Base-by-base conservation (phyloP, 2,113 vertebrate genomes). In the Neolamprologus brichardi region DNA sequence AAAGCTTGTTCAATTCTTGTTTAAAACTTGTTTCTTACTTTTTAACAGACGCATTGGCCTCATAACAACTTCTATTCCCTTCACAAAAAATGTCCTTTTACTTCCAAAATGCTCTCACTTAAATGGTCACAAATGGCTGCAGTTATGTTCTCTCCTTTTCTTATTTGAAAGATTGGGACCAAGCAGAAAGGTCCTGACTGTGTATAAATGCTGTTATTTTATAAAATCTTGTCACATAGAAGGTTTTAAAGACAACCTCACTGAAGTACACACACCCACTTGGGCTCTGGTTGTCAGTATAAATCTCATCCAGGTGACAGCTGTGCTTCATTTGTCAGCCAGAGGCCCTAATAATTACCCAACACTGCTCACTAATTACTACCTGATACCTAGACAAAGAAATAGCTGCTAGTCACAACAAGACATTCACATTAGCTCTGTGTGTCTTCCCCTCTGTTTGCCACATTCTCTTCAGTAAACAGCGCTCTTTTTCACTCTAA, bases 351-450 rank as follows among this genome's bases (percentile, higher is more conserved):
- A 52, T 92, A 93, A 93, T 93, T 90, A 84, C 85, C 87, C 54
- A 84, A 92, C 54, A 84, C 83, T 64, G 79, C 81, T 86, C 81
- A 67, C 46, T 92, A 92, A 93, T 93, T 93, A 90, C 87, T 72
- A 84, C 78, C 87, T 89, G 83, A 87, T 79, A 72, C 41, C 18
- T 77, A 77, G 32, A 80, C 62, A 81, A 75, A 75, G 41, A 90
- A 92, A 83, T 84, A 87, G 84, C 64, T 44, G 28, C 83, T 92
- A 56, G 17, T 81, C 81, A 64, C 82, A 89, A 79, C 60, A 34
- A 49, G 84, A 70, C 46, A 5, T 67, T 72, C 58, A 18, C 75
- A 77, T 17, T 15, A 39, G 51, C 64, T 51, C 18, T 75, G 10
- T 82, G 83, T 84, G 51, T 75, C 51, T 20, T 25, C 54, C 32